Evolutionary conservation across 2,113 vertebrate genomes (phyloP).

Genomic region (Cynopterus brachyotis): DNA sequence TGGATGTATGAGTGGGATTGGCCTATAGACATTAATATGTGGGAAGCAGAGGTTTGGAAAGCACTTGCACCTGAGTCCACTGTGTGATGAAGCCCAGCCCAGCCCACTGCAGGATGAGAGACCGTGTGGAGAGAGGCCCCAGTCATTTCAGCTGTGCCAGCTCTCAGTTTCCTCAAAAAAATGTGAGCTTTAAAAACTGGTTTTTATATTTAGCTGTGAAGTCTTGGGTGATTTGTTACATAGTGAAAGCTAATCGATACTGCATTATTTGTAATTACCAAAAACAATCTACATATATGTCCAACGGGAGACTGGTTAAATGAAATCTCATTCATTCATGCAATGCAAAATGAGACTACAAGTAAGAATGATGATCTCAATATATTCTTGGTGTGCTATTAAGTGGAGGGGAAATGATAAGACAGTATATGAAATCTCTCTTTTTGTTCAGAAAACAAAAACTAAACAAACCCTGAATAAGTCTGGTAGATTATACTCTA

Average conservation of each 20-base stretch:
- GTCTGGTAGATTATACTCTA: neutral
- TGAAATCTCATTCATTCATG: neutral
- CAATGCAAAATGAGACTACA: neutral
- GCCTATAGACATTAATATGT: neutral
- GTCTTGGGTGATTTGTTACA: neutral
- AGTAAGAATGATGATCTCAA: neutral
- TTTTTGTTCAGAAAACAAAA: neutral
- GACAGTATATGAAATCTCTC: neutral
- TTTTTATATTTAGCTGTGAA: neutral
- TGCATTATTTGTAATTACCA: neutral
- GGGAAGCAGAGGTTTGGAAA: neutral
- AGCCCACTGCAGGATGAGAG: neutral
- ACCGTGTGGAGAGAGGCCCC: neutral
- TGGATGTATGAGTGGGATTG: neutral
- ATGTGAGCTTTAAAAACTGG: neutral
- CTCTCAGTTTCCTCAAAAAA: neutral
- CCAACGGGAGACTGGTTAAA: neutral
- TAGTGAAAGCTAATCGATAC: neutral
- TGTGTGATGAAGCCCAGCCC: neutral
- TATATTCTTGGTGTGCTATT: neutral
- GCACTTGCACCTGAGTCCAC: neutral
- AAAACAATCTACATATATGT: neutral
- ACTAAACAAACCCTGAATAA: neutral
- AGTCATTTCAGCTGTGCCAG: neutral
- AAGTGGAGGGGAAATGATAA: neutral